A percentile compares a stretch with the other conserved stretches of the same genome.
Evolutionary conservation across 2,113 vertebrate genomes (phyloP).

Genomic region (Colius striatus): DNA sequence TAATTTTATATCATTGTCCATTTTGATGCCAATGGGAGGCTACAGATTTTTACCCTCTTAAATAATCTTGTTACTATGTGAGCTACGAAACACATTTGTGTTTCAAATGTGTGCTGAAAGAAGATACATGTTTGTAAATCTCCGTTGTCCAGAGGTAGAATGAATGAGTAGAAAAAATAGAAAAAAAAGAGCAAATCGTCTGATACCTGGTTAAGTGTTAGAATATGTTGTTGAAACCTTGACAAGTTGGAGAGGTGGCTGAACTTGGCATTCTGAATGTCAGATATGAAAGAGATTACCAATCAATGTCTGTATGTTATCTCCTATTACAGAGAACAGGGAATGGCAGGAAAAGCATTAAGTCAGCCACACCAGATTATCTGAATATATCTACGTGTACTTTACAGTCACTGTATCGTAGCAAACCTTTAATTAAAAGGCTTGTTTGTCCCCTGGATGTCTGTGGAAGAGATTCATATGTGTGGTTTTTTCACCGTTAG

Average conservation of each 20-base stretch:
- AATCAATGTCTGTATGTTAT: background rate
- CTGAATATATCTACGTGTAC: background rate
- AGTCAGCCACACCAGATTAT: background rate
- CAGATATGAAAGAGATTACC: background rate
- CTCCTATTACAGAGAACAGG: background rate
- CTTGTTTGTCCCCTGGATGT: background rate
- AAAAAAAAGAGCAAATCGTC: background rate
- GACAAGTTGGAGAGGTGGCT: background rate
- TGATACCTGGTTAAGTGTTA: background rate
- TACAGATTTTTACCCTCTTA: constrained; percentile 39
- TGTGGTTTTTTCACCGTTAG: background rate
- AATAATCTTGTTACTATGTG: background rate
- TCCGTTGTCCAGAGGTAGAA: background rate
- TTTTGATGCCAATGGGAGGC: constrained; percentile 36
- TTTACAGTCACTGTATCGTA: background rate
- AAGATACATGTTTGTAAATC: background rate
- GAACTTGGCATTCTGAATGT: background rate
- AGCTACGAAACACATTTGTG: background rate
- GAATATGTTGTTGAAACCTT: background rate
- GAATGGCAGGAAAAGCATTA: background rate
- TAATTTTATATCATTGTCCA: constrained; percentile 10
- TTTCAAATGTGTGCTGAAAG: background rate
- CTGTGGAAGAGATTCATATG: background rate
- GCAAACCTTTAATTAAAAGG: background rate
- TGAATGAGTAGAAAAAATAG: background rate